phyloP scores from a whole-genome alignment of 2,113 vertebrate genomes.

The Sciurus niger region DNA sequence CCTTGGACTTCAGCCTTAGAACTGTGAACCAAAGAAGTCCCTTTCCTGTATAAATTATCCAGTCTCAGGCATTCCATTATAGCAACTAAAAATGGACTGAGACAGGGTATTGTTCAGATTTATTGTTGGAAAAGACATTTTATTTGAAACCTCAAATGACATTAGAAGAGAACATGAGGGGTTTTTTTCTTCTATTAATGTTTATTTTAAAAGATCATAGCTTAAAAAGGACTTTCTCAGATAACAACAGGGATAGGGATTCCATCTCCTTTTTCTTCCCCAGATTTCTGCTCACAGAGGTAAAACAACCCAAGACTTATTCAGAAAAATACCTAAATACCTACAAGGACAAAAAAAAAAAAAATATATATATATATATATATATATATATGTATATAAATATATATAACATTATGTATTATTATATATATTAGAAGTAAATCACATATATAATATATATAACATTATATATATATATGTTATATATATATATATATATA shows the following conservation, averaged over 20 bases:
- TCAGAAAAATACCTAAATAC: background rate
- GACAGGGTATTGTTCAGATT: background rate
- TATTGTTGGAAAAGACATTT: background rate
- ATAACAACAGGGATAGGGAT: background rate
- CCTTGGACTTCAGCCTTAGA: background rate
- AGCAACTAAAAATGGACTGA: background rate
- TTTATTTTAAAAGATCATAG: background rate
- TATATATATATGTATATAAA: no score
- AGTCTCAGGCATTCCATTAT: background rate
- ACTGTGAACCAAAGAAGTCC: background rate
- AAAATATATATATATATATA: no score
- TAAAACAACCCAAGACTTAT: background rate
- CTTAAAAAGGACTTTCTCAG: background rate
- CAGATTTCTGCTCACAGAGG: background rate
- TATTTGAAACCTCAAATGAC: conserved; percentile 19
- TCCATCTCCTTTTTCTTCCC: background rate
- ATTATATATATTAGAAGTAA: background rate
- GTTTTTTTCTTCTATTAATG: background rate
- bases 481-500: no score
- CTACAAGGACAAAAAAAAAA: background rate
- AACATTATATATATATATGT: no score
- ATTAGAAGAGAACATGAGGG: background rate
- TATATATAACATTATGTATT: no score
- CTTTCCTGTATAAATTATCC: background rate
- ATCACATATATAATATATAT: background rate